Evolutionary conservation across 2,888 invertebrate species (phyloP).

Genomic region (Autographa gamma): DNA sequence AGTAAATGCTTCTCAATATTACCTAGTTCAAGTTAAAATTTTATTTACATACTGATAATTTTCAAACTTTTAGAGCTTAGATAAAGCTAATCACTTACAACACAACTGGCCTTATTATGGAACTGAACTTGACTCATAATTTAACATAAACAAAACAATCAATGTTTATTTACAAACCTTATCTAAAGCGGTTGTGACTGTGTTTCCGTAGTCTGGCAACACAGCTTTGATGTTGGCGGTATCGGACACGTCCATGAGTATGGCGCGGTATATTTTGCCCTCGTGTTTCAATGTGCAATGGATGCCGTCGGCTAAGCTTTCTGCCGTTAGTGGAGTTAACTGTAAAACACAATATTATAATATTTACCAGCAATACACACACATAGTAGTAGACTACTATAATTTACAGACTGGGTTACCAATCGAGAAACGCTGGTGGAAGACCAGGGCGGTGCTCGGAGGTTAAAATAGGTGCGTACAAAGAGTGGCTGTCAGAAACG

Average conservation of each 20-base stretch:
- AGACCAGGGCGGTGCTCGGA: too few relatives aligned
- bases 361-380: too few relatives aligned
- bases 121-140: not conserved
- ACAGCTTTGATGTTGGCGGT: conserved; percentile 70
- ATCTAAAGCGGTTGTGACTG: conserved; percentile 73
- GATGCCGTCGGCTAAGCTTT: conserved; percentile 74
- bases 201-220: conserved; percentile 81
- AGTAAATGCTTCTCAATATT: too few relatives aligned
- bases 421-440: too few relatives aligned
- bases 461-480: too few relatives aligned
- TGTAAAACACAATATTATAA: conserved; percentile 51
- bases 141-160: not conserved
- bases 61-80: too few relatives aligned
- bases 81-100: too few relatives aligned
- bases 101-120: not conserved
- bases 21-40: too few relatives aligned
- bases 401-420: too few relatives aligned
- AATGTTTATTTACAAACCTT: conserved; percentile 70
- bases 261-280: conserved; percentile 79
- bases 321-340: conserved; percentile 75
- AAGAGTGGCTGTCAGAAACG: too few relatives aligned
- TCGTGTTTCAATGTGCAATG: conserved; percentile 82
- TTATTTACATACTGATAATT: too few relatives aligned
- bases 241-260: conserved; percentile 75
- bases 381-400: too few relatives aligned